Evolutionary conservation across 2,888 invertebrate genomes (phyloP).

Genomic region (Epiperipatus broadwayi): DNA sequence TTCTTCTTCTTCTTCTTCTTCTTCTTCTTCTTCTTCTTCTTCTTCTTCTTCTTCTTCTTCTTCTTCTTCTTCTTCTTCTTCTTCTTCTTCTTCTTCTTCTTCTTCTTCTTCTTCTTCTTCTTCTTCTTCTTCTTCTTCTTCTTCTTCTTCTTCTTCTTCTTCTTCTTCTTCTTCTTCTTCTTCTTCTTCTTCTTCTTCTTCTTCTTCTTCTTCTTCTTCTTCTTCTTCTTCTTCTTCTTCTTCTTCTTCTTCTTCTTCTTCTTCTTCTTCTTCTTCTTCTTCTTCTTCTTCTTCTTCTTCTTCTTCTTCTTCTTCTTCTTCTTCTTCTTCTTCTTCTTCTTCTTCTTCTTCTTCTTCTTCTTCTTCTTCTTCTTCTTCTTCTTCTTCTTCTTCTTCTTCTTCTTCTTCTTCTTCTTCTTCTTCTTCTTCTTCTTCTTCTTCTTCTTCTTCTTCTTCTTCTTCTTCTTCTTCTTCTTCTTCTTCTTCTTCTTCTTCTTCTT

Average conservation of each 20-base stretch:
- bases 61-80: constrained; percentile 11
- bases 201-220: constrained; percentile 10
- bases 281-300: constrained; percentile 10
- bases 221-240: constrained; percentile 8
- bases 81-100: constrained; percentile 10
- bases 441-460: constrained; percentile 11
- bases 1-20: constrained; percentile 9
- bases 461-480: constrained; percentile 8
- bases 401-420: constrained; percentile 10
- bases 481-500: constrained; percentile 11
- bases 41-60: constrained; percentile 8
- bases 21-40: constrained; percentile 11
- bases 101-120: constrained; percentile 10
- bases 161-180: constrained; percentile 9
- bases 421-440: constrained; percentile 9
- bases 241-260: constrained; percentile 10
- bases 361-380: constrained; percentile 11
- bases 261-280: constrained; percentile 10
- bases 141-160: constrained; percentile 10
- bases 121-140: constrained; percentile 10
- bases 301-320: constrained; percentile 10
- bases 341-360: constrained; percentile 8
- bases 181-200: constrained; percentile 10
- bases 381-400: constrained; percentile 9
- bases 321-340: constrained; percentile 11